These are phyloP conservation scores for Microcebus murinus DNA, from an alignment of 2,113 vertebrate species.

Conservation along the genomic window DNA sequence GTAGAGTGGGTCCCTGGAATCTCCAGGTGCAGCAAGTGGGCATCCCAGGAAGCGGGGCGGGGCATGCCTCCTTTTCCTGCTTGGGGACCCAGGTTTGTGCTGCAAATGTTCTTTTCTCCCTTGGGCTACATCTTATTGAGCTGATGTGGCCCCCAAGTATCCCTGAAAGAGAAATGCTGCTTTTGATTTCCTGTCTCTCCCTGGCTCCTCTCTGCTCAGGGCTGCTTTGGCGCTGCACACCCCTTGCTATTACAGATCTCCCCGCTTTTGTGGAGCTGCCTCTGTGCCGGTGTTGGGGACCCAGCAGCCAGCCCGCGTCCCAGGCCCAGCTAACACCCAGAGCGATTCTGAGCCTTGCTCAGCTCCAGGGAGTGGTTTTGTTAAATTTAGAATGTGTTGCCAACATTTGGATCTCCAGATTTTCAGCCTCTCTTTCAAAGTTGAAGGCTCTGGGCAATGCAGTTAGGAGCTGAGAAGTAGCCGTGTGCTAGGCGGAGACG, in stretches of 20 bases:
- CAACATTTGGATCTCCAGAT: background rate
- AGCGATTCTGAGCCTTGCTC: background rate
- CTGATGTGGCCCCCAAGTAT: background rate
- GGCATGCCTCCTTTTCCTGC: background rate
- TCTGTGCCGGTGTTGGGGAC: no score
- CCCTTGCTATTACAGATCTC: no score
- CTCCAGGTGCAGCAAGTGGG: background rate
- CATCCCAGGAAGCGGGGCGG: no score
- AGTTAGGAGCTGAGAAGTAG: no score
- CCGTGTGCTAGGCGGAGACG: accelerated
- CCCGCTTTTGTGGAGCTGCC: accelerated
- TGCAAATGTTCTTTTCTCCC: background rate
- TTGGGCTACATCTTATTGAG: background rate
- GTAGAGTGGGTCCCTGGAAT: background rate
- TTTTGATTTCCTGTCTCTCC: background rate
- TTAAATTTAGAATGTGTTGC: background rate
- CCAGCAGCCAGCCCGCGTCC: accelerated
- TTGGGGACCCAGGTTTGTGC: background rate
- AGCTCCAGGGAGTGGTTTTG: accelerated
- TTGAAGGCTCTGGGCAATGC: background rate
- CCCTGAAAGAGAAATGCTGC: background rate
- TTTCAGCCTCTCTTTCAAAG: background rate
- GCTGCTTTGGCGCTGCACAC: accelerated
- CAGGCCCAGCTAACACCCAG: background rate
- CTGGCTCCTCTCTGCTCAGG: background rate